Evolutionary conservation across 2,888 invertebrate species (phyloP).

Genomic region (Thelaira solivaga): DNA sequence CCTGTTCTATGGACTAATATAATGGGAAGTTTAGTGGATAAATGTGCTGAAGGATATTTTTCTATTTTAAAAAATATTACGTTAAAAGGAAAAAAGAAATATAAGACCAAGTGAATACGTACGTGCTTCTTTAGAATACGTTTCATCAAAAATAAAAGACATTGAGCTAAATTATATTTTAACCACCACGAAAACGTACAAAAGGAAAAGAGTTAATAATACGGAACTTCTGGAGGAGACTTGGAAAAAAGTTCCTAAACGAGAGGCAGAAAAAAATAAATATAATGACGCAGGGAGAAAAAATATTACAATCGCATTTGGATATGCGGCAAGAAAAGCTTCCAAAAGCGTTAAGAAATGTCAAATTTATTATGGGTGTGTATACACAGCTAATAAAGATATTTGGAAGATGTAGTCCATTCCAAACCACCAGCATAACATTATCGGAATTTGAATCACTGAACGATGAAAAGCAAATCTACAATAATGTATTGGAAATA

Average conservation of each 20-base stretch:
- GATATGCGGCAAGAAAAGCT: too few species aligned
- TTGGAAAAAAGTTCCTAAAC: neutral
- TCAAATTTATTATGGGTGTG: too few species aligned
- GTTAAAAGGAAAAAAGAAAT: neutral
- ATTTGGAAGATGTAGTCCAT: too few species aligned
- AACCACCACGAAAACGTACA: neutral
- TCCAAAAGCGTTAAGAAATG: too few species aligned
- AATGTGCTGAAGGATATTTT: slow-evolving; percentile 2
- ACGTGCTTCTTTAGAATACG: neutral
- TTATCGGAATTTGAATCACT: too few species aligned
- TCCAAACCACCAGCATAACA: too few species aligned
- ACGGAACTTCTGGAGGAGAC: neutral
- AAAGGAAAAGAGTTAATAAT: neutral
- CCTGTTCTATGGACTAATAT: neutral
- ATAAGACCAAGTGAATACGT: neutral
- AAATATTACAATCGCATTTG: too few species aligned
- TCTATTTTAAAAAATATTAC: neutral
- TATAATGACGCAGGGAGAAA: neutral
- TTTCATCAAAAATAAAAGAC: neutral
- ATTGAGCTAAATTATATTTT: neutral
- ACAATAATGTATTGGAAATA: too few species aligned
- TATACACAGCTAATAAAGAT: too few species aligned
- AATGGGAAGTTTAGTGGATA: slow-evolving; percentile 11
- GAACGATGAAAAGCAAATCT: too few species aligned
- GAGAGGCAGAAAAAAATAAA: neutral